phyloP scores from a whole-genome alignment of 2,797 vertebrate species.

The Channallabes apus region DNA sequence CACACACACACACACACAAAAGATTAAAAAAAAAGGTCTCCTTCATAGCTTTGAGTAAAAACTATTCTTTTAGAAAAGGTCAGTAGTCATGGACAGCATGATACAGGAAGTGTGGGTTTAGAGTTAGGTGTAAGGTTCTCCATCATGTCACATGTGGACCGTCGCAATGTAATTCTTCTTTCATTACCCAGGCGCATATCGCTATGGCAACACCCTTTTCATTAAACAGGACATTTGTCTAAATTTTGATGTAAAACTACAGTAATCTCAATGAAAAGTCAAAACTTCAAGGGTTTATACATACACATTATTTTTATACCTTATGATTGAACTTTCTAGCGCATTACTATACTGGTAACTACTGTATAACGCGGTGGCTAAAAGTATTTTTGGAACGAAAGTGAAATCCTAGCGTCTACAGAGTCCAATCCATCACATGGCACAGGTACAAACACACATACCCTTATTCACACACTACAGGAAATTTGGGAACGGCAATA shows the following conservation, averaged over 20 bases:
- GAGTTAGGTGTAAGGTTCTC: background rate
- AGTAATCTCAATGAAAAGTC: background rate
- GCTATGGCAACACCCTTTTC: background rate
- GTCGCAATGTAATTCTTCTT: background rate
- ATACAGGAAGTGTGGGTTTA: background rate
- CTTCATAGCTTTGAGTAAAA: background rate
- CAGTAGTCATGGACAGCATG: background rate
- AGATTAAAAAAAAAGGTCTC: background rate
- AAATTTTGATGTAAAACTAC: background rate
- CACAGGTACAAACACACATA: too few relatives aligned
- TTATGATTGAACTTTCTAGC: too few relatives aligned
- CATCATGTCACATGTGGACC: background rate
- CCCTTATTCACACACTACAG: too few relatives aligned
- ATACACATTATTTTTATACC: background rate
- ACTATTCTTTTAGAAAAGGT: background rate
- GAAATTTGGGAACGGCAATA: too few relatives aligned
- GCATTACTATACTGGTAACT: too few relatives aligned
- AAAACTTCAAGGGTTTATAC: background rate
- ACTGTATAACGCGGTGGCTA: too few relatives aligned
- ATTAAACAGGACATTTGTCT: background rate
- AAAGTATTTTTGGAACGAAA: too few relatives aligned
- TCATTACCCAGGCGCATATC: background rate
- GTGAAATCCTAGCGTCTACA: too few relatives aligned
- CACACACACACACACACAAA: constrained; percentile 48
- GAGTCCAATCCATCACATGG: too few relatives aligned